Evolutionary conservation across 1,140 invertebrate genomes (phyloP).

Genomic region (Galendromus occidentalis): DNA sequence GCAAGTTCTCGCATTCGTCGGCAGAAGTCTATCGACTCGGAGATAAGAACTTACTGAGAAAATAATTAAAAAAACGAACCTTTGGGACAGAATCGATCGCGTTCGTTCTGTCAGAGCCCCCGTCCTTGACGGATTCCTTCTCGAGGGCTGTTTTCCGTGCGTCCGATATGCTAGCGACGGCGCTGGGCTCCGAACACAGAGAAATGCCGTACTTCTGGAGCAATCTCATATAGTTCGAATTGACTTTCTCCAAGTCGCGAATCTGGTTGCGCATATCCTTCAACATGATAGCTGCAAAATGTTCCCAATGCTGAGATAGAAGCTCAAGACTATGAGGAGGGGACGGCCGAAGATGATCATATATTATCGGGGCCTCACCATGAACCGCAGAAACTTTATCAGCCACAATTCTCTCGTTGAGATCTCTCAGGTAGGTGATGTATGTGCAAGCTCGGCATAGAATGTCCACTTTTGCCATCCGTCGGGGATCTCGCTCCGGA

Average conservation of each 20-base stretch:
- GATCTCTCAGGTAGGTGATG: neutral
- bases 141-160: neutral
- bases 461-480: conserved; percentile 4
- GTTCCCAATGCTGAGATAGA: too few species aligned
- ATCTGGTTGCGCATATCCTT: neutral
- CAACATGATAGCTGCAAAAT: neutral
- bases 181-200: neutral
- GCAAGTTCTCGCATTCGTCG: too few species aligned
- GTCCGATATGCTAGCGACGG: neutral
- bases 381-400: neutral
- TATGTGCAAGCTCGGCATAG: neutral
- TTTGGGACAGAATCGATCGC: neutral
- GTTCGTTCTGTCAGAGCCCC: neutral
- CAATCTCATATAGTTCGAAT: conserved; percentile 5
- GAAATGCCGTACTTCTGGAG: neutral
- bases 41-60: too few species aligned
- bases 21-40: too few species aligned
- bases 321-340: too few species aligned
- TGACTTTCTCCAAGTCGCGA: conserved; percentile 4
- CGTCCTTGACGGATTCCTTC: neutral
- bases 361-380: neutral
- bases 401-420: conserved; percentile 4
- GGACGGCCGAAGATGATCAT: too few species aligned
- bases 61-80: neutral
- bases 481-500: neutral